A percentile compares a stretch with the other conserved stretches of the same genome.
These are phyloP conservation scores for Acanthisitta chloris DNA, from an alignment of 2,113 vertebrate genomes.

Conservation along the genomic window DNA sequence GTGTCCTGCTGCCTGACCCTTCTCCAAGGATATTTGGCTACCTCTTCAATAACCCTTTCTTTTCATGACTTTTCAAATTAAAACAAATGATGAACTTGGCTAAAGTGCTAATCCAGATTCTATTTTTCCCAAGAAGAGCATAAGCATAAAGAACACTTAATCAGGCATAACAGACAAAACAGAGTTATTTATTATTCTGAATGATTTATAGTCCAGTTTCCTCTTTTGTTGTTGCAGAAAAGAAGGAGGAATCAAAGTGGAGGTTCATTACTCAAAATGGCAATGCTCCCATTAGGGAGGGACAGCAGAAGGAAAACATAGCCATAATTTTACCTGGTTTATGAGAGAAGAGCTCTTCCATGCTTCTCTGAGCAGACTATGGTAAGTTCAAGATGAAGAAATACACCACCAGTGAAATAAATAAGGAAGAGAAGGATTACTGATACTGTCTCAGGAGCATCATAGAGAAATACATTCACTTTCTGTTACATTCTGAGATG, in stretches of 20 bases:
- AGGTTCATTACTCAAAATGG: slow-evolving; percentile 54
- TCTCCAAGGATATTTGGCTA: background rate
- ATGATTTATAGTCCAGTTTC: slow-evolving; percentile 25
- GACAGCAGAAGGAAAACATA: slow-evolving; percentile 29
- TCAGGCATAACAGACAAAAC: slow-evolving; percentile 12
- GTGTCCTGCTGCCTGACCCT: background rate
- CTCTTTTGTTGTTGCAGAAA: slow-evolving; percentile 17
- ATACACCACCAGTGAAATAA: background rate
- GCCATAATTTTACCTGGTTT: slow-evolving; percentile 53
- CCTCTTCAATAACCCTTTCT: background rate
- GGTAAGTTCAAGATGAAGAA: slow-evolving; percentile 8
- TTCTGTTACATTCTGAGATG: background rate
- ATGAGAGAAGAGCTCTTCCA: slow-evolving; percentile 15
- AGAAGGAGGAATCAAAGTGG: slow-evolving; percentile 23
- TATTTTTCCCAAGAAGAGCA: background rate
- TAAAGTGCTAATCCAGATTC: background rate
- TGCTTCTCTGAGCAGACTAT: background rate
- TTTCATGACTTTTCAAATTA: background rate
- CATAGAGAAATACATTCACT: background rate
- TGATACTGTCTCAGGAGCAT: slow-evolving; percentile 2
- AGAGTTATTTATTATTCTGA: slow-evolving; percentile 16
- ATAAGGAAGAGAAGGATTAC: background rate
- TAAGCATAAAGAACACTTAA: slow-evolving; percentile 25
- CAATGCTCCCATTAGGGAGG: slow-evolving; percentile 42
- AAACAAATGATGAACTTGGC: background rate